Percentiles rank a stretch among this genome's conserved stretches.
phyloP scores from a whole-genome alignment of 2,113 vertebrate genomes.

The Glareola pratincola region DNA sequence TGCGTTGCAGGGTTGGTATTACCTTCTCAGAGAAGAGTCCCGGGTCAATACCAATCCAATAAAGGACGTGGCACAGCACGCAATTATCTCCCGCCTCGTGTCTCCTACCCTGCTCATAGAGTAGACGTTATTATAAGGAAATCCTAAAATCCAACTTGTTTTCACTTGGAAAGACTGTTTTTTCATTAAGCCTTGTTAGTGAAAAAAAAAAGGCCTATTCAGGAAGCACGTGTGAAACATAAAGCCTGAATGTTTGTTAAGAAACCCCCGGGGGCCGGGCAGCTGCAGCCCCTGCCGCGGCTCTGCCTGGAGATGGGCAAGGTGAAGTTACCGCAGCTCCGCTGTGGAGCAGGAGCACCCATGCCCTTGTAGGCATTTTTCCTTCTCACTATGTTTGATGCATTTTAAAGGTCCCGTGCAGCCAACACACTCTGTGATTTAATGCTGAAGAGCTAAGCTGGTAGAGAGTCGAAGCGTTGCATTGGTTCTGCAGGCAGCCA shows the following conservation, averaged over 20 bases:
- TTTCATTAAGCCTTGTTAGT: neutral
- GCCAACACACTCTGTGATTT: no score
- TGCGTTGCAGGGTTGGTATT: slow-evolving; percentile 8
- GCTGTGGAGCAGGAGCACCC: neutral
- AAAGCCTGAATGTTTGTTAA: neutral
- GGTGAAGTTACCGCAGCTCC: neutral
- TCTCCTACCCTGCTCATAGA: neutral
- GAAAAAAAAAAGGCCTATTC: neutral
- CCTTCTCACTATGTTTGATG: neutral
- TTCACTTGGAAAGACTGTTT: neutral
- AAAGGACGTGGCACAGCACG: neutral
- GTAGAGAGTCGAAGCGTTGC: no score
- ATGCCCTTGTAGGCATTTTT: rapidly evolving
- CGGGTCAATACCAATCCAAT: neutral
- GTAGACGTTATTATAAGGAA: neutral
- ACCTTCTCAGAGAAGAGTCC: slow-evolving; percentile 7
- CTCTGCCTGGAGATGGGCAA: neutral
- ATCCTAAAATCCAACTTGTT: neutral
- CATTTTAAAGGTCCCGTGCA: neutral
- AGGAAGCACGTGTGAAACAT: neutral
- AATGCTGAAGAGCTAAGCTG: no score
- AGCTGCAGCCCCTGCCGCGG: neutral
- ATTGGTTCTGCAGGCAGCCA: no score
- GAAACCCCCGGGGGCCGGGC: neutral
- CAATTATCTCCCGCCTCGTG: neutral